phyloP scores from a whole-genome alignment of 2,888 invertebrate species.

The Anagyrus pseudococci region DNA sequence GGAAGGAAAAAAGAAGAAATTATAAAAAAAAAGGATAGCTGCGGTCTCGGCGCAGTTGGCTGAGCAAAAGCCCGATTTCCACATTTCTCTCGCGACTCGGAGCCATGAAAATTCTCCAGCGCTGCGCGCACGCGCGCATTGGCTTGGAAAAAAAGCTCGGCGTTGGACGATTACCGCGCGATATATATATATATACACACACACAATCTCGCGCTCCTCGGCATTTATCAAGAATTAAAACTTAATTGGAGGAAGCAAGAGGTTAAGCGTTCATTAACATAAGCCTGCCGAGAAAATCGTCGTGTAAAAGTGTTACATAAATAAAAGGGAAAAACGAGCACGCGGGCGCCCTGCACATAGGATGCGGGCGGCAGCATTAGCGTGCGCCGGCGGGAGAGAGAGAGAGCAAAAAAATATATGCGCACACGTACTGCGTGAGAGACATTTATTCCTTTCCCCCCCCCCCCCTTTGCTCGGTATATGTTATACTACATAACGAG shows the following conservation, averaged over 20 bases:
- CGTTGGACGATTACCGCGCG: no score
- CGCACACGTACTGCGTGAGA: conserved; percentile 1
- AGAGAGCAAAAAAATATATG: background rate
- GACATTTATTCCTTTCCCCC: background rate
- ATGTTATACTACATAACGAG: background rate
- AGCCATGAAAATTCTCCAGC: no score
- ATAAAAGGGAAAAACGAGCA: conserved; percentile 12
- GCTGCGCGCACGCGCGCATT: no score
- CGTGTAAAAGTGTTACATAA: conserved; percentile 29
- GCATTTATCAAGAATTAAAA: conserved; percentile 35
- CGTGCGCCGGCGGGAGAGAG: background rate
- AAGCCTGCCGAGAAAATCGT: conserved; percentile 15
- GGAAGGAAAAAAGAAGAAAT: no score
- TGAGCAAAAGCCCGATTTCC: no score
- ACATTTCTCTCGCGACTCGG: no score
- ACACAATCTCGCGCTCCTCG: conserved; percentile 2
- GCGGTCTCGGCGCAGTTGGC: no score
- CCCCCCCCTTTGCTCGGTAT: background rate
- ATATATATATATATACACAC: background rate
- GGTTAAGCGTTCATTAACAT: conserved; percentile 34
- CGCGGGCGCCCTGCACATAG: no score
- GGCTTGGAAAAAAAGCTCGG: no score
- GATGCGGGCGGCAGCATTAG: background rate
- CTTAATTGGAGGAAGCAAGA: conserved; percentile 32
- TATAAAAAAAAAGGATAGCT: no score